phyloP scores from a whole-genome alignment of 2,113 vertebrate genomes.

The Sinocyclocheilus maitianheensis region DNA sequence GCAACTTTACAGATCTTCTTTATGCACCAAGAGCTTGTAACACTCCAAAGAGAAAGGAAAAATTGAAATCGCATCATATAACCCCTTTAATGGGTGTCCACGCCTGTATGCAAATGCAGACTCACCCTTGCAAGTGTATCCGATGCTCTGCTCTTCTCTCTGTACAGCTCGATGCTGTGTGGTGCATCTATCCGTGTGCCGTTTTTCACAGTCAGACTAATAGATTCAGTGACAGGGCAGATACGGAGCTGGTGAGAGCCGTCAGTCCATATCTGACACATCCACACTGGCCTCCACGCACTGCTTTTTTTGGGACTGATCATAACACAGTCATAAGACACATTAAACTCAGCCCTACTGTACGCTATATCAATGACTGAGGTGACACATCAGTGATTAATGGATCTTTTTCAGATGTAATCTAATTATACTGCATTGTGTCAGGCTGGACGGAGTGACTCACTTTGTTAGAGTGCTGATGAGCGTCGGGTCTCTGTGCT shows the following conservation, averaged over 20 bases:
- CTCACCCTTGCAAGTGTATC: conserved; percentile 77
- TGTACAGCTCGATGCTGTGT: conserved; percentile 74
- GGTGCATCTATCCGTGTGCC: conserved; percentile 67
- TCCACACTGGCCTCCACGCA: conserved; percentile 62
- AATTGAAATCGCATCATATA: too few species aligned
- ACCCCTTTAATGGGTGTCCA: too few species aligned
- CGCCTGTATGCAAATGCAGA: neutral
- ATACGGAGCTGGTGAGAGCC: conserved; percentile 70
- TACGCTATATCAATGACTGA: neutral
- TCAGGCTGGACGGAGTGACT: conserved; percentile 57
- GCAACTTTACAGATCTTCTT: too few species aligned
- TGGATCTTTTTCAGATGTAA: neutral
- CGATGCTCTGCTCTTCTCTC: conserved; percentile 77
- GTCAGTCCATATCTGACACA: conserved; percentile 76
- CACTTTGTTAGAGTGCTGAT: conserved; percentile 74
- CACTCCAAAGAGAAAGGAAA: too few species aligned
- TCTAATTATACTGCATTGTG: conserved; percentile 9
- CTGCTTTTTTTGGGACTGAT: conserved; percentile 69
- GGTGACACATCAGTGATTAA: conserved; percentile 15
- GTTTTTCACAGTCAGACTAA: conserved; percentile 75
- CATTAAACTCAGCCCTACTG: neutral
- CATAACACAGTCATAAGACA: conserved; percentile 9
- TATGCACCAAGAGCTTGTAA: too few species aligned
- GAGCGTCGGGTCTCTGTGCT: conserved; percentile 64
- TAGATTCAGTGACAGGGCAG: conserved; percentile 68